Evolutionary conservation across 2,888 invertebrate genomes (phyloP).

Genomic region (Caenorhabditis sinica): DNA sequence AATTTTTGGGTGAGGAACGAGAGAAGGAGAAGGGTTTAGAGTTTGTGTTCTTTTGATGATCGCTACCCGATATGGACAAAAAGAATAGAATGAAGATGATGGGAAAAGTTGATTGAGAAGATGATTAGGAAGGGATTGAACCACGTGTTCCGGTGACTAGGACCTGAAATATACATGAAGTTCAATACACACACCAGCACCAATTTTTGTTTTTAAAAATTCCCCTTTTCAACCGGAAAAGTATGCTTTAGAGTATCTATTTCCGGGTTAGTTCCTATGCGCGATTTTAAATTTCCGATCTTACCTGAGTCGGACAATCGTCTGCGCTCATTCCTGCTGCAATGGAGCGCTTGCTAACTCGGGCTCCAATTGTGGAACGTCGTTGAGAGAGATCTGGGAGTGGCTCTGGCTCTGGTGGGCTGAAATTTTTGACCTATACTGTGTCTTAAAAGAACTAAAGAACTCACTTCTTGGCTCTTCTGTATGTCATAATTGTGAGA

Average conservation of each 20-base stretch:
- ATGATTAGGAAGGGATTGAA: conserved; percentile 54
- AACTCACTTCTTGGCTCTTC: conserved; percentile 73
- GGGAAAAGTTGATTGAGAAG: conserved; percentile 6
- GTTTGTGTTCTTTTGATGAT: conserved; percentile 31
- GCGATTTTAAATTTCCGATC: not conserved
- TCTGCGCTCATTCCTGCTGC: conserved; percentile 63
- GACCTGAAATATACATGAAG: conserved; percentile 34
- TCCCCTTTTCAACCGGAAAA: conserved; percentile 1
- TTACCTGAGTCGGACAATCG: conserved; percentile 66
- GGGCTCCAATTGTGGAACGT: conserved; percentile 73
- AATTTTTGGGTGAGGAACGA: conserved; percentile 17
- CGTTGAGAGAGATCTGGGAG: conserved; percentile 74
- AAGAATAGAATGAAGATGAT: conserved; percentile 19
- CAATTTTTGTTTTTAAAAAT: not conserved
- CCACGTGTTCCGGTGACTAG: conserved; percentile 63
- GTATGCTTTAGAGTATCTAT: not conserved
- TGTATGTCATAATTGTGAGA: conserved; percentile 74
- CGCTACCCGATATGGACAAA: conserved; percentile 52
- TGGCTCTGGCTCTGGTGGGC: conserved; percentile 75
- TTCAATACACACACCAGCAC: not conserved
- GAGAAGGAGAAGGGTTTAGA: conserved; percentile 1
- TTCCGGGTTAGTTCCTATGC: not conserved
- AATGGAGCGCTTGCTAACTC: conserved; percentile 69
- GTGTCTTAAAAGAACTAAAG: not conserved
- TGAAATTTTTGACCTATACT: conserved; percentile 57